Percentiles rank a stretch among this genome's conserved stretches.
Evolutionary conservation across 2,888 invertebrate genomes (phyloP).

Genomic region (Hesperia comma): DNA sequence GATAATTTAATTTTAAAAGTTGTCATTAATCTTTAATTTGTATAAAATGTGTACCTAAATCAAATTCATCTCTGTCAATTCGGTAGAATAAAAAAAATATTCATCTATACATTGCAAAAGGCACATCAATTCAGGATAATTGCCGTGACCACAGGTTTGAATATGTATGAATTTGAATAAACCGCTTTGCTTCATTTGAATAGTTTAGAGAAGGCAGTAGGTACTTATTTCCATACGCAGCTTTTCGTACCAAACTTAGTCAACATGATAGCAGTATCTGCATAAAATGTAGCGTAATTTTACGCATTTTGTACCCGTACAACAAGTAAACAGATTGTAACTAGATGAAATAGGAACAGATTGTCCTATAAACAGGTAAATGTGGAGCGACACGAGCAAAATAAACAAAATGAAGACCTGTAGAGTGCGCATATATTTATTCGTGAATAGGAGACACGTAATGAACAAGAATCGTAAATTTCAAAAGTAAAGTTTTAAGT

Average conservation of each 20-base stretch:
- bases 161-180: conserved; percentile 35
- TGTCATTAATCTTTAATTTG: too few relatives aligned
- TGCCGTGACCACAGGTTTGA: conserved; percentile 29
- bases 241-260: conserved; percentile 30
- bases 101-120: conserved; percentile 13
- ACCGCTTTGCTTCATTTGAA: conserved; percentile 34
- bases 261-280: conserved; percentile 24
- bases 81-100: not conserved
- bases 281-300: conserved; percentile 29
- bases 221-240: conserved; percentile 33
- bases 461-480: conserved; percentile 32
- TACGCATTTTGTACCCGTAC: conserved; percentile 26
- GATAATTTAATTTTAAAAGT: too few relatives aligned
- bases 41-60: conserved; percentile 1
- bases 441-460: conserved; percentile 23
- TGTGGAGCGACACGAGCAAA: conserved; percentile 8
- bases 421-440: conserved; percentile 23
- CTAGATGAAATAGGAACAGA: conserved; percentile 12
- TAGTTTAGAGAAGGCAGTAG: conserved; percentile 30
- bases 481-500: conserved; percentile 31
- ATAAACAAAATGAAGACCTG: conserved; percentile 4
- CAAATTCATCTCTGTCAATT: not conserved
- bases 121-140: conserved; percentile 29
- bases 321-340: conserved; percentile 25
- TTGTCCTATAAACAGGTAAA: conserved; percentile 15